Percentiles rank a stretch among this genome's conserved stretches.
Evolutionary conservation across 2,797 vertebrate genomes (phyloP).

Genomic region (Danio tinwini): DNA sequence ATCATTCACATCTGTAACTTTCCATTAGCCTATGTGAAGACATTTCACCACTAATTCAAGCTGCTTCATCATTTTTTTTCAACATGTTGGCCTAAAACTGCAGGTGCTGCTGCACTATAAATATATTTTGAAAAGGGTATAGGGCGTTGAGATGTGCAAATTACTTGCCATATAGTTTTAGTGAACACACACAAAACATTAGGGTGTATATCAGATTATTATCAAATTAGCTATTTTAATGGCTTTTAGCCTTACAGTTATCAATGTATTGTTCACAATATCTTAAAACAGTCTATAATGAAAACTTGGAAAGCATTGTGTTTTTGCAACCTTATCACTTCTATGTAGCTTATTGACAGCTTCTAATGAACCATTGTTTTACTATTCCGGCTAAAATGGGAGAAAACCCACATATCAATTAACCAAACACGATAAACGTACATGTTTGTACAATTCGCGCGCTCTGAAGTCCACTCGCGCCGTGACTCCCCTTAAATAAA

Average conservation of each 20-base stretch:
- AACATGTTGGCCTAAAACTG: conserved; percentile 13
- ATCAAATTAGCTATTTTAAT: neutral
- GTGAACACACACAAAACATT: neutral
- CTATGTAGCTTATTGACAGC: neutral
- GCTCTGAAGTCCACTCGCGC: neutral
- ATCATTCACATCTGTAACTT: conserved; percentile 20
- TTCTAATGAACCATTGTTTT: conserved; percentile 22
- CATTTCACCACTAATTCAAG: conserved; percentile 1
- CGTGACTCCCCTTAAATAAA: neutral
- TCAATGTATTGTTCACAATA: neutral
- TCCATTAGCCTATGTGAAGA: neutral
- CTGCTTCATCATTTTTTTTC: conserved; percentile 15
- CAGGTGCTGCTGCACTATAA: conserved; percentile 21
- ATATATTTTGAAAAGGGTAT: neutral
- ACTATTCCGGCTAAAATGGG: neutral
- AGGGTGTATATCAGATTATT: too few species aligned
- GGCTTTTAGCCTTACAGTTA: neutral
- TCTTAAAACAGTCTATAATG: neutral
- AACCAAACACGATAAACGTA: neutral
- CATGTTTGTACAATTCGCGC: neutral
- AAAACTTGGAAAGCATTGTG: neutral
- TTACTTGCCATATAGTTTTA: neutral
- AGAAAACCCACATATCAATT: neutral
- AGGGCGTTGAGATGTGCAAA: neutral
- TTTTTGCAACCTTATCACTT: neutral